phyloP scores from a whole-genome alignment of 2,797 vertebrate species.

The Peromyscus melanophrys region DNA sequence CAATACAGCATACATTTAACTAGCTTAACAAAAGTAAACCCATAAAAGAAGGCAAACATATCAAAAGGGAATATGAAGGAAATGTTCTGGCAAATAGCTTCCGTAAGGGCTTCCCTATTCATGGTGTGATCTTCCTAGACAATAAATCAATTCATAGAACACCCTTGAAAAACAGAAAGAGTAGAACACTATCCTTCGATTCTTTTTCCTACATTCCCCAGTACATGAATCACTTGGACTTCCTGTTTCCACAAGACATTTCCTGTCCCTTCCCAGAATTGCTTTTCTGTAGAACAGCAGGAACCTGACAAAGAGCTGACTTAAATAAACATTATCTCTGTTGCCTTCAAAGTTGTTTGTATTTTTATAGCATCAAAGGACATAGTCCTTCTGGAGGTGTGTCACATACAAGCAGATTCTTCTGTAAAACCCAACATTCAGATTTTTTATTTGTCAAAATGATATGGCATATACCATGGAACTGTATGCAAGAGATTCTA shows the following conservation, averaged over 20 bases:
- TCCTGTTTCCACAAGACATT: slow-evolving; percentile 99
- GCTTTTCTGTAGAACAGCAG: slow-evolving; percentile 93
- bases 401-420: slow-evolving; percentile 50
- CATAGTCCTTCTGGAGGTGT: slow-evolving; percentile 72
- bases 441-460: slow-evolving; percentile 62
- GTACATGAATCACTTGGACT: slow-evolving; percentile 98
- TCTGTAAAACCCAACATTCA: slow-evolving; percentile 46
- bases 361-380: slow-evolving; percentile 58
- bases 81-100: slow-evolving; percentile 96
- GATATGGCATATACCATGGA: background rate
- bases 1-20: slow-evolving; percentile 90
- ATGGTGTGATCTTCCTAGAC: slow-evolving; percentile 96
- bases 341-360: slow-evolving; percentile 81
- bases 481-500: slow-evolving; percentile 60
- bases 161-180: slow-evolving; percentile 93
- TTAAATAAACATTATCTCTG: slow-evolving; percentile 92
- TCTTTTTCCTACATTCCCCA: slow-evolving; percentile 93
- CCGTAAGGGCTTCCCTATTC: slow-evolving; percentile 95
- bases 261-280: slow-evolving; percentile 94
- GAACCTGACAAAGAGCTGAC: slow-evolving; percentile 92
- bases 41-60: slow-evolving; percentile 95
- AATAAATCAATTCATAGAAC: slow-evolving; percentile 98
- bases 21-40: slow-evolving; percentile 95
- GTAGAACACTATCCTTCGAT: slow-evolving; percentile 85
- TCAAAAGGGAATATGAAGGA: slow-evolving; percentile 95